phyloP scores from a whole-genome alignment of 2,888 invertebrate species.

The Gnatocerus cornutus region DNA sequence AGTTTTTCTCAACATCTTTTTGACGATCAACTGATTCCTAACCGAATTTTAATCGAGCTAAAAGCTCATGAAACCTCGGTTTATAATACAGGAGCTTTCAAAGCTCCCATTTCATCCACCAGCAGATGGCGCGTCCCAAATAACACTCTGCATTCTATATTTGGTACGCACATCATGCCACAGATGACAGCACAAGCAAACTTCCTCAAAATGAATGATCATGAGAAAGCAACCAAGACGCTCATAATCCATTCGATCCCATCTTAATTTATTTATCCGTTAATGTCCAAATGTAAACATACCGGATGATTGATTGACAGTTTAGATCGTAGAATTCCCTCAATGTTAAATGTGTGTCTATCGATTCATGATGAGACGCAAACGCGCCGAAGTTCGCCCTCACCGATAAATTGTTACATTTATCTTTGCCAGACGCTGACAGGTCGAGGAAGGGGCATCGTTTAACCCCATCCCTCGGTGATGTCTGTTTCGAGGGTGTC shows the following conservation, averaged over 20 bases:
- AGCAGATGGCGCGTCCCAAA: conserved; percentile 31
- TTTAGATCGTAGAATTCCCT: conserved; percentile 29
- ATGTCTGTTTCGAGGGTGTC: conserved; percentile 41
- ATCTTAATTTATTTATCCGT: conserved; percentile 34
- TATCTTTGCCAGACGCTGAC: conserved; percentile 52
- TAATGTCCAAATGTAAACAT: conserved; percentile 8
- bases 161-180: conserved; percentile 30
- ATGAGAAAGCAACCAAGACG: background rate
- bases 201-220: conserved; percentile 11
- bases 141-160: conserved; percentile 26
- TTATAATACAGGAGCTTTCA: conserved; percentile 2
- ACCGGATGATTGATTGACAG: conserved; percentile 40
- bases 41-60: background rate
- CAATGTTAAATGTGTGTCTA: conserved; percentile 47
- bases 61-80: background rate
- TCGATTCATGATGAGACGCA: conserved; percentile 53
- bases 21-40: too few species aligned
- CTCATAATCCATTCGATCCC: conserved; percentile 7
- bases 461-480: conserved; percentile 41
- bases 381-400: conserved; percentile 49
- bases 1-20: too few species aligned
- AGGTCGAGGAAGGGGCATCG: conserved; percentile 39
- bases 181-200: conserved; percentile 54
- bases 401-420: conserved; percentile 54
- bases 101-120: conserved; percentile 9